These are phyloP conservation scores for Reticulitermes lucifugus DNA, from an alignment of 2,888 invertebrate species.

Conservation along the genomic window DNA sequence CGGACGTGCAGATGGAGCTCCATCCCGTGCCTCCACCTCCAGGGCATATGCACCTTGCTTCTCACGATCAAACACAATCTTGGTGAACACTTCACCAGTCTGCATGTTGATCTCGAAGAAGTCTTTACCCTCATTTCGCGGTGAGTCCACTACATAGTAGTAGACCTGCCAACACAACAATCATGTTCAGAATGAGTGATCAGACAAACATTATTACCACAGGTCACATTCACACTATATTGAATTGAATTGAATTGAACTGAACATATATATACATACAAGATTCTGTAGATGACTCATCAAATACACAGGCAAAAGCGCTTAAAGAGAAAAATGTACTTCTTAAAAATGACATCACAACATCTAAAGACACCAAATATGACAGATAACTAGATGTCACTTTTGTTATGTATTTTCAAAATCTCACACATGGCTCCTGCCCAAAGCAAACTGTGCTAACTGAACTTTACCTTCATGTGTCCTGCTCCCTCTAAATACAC, in stretches of 20 bases:
- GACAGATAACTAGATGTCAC: too few species aligned
- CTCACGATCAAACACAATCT: conserved; percentile 96
- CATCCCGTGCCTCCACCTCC: conserved; percentile 96
- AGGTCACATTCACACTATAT: neutral
- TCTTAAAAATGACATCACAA: too few species aligned
- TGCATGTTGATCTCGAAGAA: conserved; percentile 97
- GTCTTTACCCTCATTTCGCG: conserved; percentile 92
- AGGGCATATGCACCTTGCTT: conserved; percentile 97
- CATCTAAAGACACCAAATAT: too few species aligned
- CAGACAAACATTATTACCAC: neutral
- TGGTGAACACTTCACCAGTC: conserved; percentile 95
- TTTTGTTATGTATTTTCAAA: too few species aligned
- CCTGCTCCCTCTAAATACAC: too few species aligned
- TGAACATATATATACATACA: neutral
- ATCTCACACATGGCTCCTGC: too few species aligned
- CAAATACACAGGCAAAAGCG: too few species aligned
- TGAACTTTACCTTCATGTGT: too few species aligned
- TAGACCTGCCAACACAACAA: conserved; percentile 76
- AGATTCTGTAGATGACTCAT: neutral
- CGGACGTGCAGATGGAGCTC: conserved; percentile 94
- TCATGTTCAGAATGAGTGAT: too few species aligned
- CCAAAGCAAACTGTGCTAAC: neutral
- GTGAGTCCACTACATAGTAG: conserved; percentile 93
- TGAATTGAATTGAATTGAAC: too few species aligned
- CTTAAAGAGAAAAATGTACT: too few species aligned